phyloP scores from a whole-genome alignment of 2,888 invertebrate species.

The Polyommatus icarus region DNA sequence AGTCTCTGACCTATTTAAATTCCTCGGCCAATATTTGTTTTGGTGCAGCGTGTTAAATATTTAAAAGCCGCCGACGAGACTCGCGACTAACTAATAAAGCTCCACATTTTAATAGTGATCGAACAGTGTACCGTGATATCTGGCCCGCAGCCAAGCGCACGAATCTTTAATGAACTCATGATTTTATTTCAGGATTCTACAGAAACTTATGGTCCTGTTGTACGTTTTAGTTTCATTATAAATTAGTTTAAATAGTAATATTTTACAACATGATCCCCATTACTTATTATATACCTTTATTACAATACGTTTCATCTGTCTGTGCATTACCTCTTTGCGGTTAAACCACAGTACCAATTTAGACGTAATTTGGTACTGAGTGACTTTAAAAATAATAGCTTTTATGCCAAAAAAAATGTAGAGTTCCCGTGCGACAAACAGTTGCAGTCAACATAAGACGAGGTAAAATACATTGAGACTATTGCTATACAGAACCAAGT shows the following conservation, averaged over 20 bases:
- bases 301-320: too few relatives aligned
- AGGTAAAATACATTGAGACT: neutral
- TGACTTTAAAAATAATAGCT: too few relatives aligned
- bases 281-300: too few relatives aligned
- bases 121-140: conserved; percentile 37
- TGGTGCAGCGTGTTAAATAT: conserved; percentile 15
- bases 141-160: conserved; percentile 37
- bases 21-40: neutral
- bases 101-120: conserved; percentile 39
- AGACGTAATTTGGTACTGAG: too few relatives aligned
- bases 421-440: too few relatives aligned
- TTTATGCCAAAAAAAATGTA: too few relatives aligned
- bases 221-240: neutral
- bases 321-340: too few relatives aligned
- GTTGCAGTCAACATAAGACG: too few relatives aligned
- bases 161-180: conserved; percentile 32
- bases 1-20: neutral
- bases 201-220: neutral
- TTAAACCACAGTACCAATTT: too few relatives aligned
- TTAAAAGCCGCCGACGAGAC: neutral
- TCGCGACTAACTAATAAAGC: conserved; percentile 11
- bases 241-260: too few relatives aligned
- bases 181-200: conserved; percentile 30
- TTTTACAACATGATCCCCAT: too few relatives aligned
- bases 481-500: neutral